phyloP scores from a whole-genome alignment of 2,797 vertebrate species.

The Myripristis jacobus region DNA sequence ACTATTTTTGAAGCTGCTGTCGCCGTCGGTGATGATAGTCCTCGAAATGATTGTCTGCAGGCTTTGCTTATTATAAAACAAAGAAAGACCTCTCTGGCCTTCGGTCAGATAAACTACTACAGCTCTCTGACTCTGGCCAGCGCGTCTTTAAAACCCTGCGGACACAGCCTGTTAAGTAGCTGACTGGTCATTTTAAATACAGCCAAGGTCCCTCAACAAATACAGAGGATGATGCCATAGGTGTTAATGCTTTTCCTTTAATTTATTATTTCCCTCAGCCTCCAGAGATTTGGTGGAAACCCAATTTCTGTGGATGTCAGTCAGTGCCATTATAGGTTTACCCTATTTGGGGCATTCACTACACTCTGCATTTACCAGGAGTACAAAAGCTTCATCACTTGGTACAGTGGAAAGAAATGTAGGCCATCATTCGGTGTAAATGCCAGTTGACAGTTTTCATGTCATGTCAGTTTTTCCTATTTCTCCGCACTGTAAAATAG shows the following conservation, averaged over 20 bases:
- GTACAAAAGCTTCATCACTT: neutral
- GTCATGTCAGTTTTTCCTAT: conserved; percentile 8
- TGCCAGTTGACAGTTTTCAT: conserved; percentile 4
- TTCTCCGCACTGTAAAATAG: conserved; percentile 1
- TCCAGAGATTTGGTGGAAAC: conserved; percentile 5
- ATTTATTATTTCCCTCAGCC: conserved; percentile 11
- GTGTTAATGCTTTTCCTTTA: conserved; percentile 18
- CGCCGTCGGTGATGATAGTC: conserved; percentile 19
- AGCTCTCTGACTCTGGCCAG: neutral
- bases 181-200: neutral
- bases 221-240: too few species aligned
- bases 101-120: neutral
- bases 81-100: neutral
- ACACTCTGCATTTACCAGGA: neutral
- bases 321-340: neutral
- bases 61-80: too few species aligned
- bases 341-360: neutral
- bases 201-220: too few species aligned
- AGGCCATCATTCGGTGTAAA: conserved; percentile 2
- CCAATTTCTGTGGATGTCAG: conserved; percentile 5
- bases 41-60: conserved; percentile 10
- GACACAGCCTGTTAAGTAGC: neutral
- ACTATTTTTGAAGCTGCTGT: conserved; percentile 20
- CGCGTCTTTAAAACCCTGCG: neutral
- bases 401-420: neutral